Conservation (phyloP, 2,888 invertebrate species). For the Penaeus monodon region DNA sequence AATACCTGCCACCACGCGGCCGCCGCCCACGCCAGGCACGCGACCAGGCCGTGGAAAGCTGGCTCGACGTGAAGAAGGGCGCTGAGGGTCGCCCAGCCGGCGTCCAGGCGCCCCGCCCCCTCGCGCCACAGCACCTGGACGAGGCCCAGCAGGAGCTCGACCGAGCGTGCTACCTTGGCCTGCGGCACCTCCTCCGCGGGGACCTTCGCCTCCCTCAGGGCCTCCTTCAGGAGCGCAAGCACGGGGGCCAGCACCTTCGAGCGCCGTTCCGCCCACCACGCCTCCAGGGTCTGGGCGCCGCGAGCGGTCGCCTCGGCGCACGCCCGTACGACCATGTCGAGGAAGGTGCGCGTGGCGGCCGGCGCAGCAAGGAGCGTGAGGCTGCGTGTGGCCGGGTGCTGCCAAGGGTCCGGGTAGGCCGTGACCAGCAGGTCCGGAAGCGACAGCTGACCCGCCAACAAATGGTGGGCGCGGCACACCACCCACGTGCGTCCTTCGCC, state of each 20-base stretch:
- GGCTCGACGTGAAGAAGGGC: background rate
- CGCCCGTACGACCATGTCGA: background rate
- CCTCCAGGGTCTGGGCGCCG: too few relatives aligned
- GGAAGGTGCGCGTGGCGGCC: constrained; percentile 35
- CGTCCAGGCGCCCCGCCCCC: too few relatives aligned
- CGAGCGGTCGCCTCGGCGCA: background rate
- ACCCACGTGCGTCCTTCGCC: constrained; percentile 50
- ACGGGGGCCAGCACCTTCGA: background rate
- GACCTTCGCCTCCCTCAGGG: constrained; percentile 25
- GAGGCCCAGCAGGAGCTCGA: too few relatives aligned
- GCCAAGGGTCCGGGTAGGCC: constrained; percentile 62
- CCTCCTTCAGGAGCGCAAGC: constrained; percentile 14
- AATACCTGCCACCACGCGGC: background rate
- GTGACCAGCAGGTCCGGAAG: constrained; percentile 48
- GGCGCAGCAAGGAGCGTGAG: constrained; percentile 55
- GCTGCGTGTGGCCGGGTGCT: constrained; percentile 39
- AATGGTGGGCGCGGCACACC: constrained; percentile 54
- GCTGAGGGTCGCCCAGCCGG: background rate
- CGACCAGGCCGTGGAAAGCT: background rate
- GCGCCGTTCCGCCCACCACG: constrained; percentile 1
- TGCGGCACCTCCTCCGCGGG: constrained; percentile 7
- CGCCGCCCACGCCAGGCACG: constrained; percentile 13
- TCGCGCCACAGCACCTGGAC: background rate
- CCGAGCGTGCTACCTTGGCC: background rate
- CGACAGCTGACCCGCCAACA: constrained; percentile 36